Evolutionary conservation across 1,140 invertebrate species (phyloP).

Genomic region (Scaptomyza graminum): DNA sequence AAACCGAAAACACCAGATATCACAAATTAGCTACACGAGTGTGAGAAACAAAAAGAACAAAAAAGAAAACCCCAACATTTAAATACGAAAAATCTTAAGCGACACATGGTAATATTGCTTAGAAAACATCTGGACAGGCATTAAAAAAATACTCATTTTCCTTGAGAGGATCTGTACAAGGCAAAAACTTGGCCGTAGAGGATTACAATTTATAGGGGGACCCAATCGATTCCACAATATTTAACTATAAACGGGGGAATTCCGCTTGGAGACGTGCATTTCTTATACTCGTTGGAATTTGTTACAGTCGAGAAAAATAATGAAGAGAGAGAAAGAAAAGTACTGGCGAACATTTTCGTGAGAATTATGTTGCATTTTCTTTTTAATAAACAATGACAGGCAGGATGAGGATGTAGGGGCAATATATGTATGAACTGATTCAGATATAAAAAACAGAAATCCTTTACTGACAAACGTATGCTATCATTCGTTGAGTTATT

Average conservation of each 20-base stretch:
- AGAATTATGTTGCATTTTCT: constrained; percentile 43
- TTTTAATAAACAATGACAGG: neutral
- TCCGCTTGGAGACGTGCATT: constrained; percentile 51
- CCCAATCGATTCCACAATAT: constrained; percentile 47
- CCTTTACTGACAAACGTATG: constrained; percentile 26
- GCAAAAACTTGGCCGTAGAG: constrained; percentile 54
- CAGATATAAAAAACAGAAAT: constrained; percentile 25
- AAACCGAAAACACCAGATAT: constrained; percentile 75
- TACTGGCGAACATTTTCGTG: constrained; percentile 57
- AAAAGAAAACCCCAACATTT: constrained; percentile 45
- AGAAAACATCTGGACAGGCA: constrained; percentile 68
- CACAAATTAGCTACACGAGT: constrained; percentile 78
- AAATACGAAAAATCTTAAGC: constrained; percentile 52
- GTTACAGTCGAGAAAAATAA: constrained; percentile 48
- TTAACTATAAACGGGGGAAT: constrained; percentile 55
- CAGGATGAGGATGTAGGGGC: constrained; percentile 50
- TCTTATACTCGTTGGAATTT: constrained; percentile 58
- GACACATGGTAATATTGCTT: constrained; percentile 62
- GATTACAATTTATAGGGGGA: constrained; percentile 65
- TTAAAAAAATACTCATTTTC: constrained; percentile 60
- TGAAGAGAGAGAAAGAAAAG: no score
- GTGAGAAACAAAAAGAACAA: constrained; percentile 56
- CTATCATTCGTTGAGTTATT: constrained; percentile 53
- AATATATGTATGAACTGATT: constrained; percentile 31
- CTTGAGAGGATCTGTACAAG: constrained; percentile 52